Percentiles rank a stretch among this genome's conserved stretches.
Conservation (phyloP, 2,113 vertebrate species). For the Mionectes macconnelli region DNA sequence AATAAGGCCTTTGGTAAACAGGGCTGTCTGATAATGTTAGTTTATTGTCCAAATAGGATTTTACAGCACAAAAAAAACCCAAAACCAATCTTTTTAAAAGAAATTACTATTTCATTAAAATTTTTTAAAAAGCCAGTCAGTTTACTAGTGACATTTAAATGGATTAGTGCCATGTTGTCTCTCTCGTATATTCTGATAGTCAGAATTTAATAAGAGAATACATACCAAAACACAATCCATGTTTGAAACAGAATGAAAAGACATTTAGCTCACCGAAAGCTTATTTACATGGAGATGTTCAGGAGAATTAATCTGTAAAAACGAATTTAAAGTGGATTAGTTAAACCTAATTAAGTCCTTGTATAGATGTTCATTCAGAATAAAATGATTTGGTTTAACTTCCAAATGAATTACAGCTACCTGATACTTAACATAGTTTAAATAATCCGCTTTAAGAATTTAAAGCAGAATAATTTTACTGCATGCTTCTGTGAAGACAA, state of each 20-base stretch:
- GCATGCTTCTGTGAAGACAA: background rate
- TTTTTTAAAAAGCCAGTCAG: background rate
- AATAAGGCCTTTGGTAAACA: background rate
- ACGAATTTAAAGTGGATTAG: slow-evolving; percentile 28
- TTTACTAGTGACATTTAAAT: background rate
- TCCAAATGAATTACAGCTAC: slow-evolving; percentile 20
- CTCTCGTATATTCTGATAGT: background rate
- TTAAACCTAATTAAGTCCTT: slow-evolving; percentile 45
- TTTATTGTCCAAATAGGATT: background rate
- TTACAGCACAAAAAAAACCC: background rate
- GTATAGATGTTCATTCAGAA: slow-evolving; percentile 15
- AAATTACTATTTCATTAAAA: background rate
- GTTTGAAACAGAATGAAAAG: background rate
- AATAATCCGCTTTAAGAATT: slow-evolving; percentile 55
- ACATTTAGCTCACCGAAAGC: background rate
- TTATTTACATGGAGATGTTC: slow-evolving; percentile 12
- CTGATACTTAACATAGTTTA: slow-evolving; percentile 39
- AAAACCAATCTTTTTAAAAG: background rate
- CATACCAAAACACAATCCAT: background rate
- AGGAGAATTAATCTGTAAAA: slow-evolving; percentile 50
- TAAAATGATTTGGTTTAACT: slow-evolving; percentile 60
- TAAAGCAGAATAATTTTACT: slow-evolving; percentile 17
- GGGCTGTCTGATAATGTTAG: background rate
- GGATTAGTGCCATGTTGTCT: background rate
- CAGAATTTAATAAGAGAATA: background rate